These are phyloP conservation scores for Nasua narica DNA, from an alignment of 2,797 vertebrate genomes.

Conservation along the genomic window DNA sequence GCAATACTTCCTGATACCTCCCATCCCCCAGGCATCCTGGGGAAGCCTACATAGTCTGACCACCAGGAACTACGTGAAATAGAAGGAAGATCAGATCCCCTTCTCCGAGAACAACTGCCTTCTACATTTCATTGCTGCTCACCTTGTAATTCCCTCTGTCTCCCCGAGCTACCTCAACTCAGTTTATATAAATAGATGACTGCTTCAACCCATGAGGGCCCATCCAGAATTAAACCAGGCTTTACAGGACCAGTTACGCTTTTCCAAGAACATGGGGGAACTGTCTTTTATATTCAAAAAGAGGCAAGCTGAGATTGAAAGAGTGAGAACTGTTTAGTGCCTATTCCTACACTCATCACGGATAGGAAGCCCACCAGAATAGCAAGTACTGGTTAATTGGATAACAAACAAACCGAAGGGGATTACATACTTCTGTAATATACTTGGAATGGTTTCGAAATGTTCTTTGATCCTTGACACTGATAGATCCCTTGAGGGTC, in stretches of 20 bases:
- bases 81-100: background rate
- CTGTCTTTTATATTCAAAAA: background rate
- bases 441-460: slow-evolving; percentile 25
- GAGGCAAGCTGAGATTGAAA: background rate
- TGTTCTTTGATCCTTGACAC: background rate
- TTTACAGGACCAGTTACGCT: background rate
- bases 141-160: background rate
- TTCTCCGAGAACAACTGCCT: background rate
- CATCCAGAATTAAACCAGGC: background rate
- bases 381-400: background rate
- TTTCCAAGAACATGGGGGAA: background rate
- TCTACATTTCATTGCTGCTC: background rate
- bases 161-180: background rate
- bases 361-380: background rate
- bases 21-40: background rate
- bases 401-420: background rate
- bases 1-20: background rate
- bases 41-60: background rate
- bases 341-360: background rate
- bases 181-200: background rate
- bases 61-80: background rate
- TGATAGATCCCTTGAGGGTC: slow-evolving; percentile 56
- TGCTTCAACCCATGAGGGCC: background rate
- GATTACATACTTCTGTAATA: slow-evolving; percentile 70
- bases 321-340: background rate